Evolutionary conservation across 1,140 invertebrate genomes (phyloP), one percentile per base, ranked within the genome.

Genomic region (Octopus bimaculoides): DNA sequence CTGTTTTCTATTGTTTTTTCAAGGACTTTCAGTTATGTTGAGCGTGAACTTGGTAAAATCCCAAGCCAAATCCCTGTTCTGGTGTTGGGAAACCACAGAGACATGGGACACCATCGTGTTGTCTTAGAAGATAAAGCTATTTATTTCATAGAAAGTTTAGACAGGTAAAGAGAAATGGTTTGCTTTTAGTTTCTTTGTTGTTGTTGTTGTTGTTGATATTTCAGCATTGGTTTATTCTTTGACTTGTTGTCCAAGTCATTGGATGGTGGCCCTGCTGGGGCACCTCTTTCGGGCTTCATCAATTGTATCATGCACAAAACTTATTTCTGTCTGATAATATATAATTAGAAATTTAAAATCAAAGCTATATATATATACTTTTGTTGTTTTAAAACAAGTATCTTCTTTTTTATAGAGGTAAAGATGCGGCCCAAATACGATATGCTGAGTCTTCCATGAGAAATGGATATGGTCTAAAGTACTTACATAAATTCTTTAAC

Each of bases 401-500:
- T 41, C 26, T 41, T 41, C 26, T 71, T 69, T 54, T 54, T 82
- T 81, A 77, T 82, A 92, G 92, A 82, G 87, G 89, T 9, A 84
- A 86, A 78, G 90, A 87, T 73, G 89, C 91, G 80, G 93, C 93
- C 1, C 92, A 95, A 87, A 92, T 98, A 52, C 92, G 96, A 77
- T 98, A 97, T 88, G 94, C 96, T 5, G 96, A 98, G 88, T 93
- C 95, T 1, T 98, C 97, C 4, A 98, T 99, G 97, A 93, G 96
- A 86, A 98, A 98, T 92, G 96, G 96, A 10, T 98, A 98, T 92
- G 97, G 97, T 54, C 90, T 99, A 75, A 95, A 96, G 89, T 93
- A 97, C 80, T 90, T 99, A 55, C 96, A 99, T 90, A 97, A 97
- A 91, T 99, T 98, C 90, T 96, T 99, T 85, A 98, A 98, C 91